Evolutionary conservation across 2,888 invertebrate genomes (phyloP).

Genomic region (Drosophila neonasuta): DNA sequence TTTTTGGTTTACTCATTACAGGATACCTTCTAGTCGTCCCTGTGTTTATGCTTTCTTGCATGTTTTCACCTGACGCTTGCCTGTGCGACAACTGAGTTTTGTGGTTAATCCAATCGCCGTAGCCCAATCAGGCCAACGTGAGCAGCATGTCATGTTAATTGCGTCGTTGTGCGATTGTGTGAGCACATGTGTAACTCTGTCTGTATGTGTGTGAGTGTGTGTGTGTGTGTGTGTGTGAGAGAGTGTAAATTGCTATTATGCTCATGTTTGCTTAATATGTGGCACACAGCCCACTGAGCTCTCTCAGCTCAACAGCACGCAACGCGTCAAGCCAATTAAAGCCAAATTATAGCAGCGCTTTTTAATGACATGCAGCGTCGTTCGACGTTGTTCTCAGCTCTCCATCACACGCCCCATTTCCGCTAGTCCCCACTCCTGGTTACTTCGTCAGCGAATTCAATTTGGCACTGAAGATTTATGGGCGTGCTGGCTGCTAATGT

Average conservation of each 20-base stretch:
- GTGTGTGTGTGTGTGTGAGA: constrained; percentile 26
- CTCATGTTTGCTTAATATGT: constrained; percentile 76
- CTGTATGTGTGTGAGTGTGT: not conserved
- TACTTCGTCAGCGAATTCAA: constrained; percentile 51
- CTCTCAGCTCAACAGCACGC: constrained; percentile 52
- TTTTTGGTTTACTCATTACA: not conserved
- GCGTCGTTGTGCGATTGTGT: constrained; percentile 36
- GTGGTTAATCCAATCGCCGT: constrained; percentile 71
- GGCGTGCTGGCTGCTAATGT: constrained; percentile 54
- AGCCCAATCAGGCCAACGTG: constrained; percentile 70
- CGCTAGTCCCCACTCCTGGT: constrained; percentile 8
- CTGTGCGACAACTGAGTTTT: constrained; percentile 50
- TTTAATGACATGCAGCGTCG: constrained; percentile 71
- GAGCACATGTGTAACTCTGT: constrained; percentile 5
- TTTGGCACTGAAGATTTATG: constrained; percentile 68
- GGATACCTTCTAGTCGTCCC: constrained; percentile 11
- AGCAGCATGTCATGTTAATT: constrained; percentile 75
- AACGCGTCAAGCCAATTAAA: constrained; percentile 75
- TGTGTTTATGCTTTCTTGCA: constrained; percentile 1
- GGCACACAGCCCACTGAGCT: constrained; percentile 56
- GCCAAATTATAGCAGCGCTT: constrained; percentile 70
- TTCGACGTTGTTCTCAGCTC: constrained; percentile 35
- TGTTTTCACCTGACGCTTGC: constrained; percentile 52
- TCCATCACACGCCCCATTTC: constrained; percentile 1
- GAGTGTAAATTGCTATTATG: constrained; percentile 71